phyloP scores from a whole-genome alignment of 2,113 vertebrate genomes.

The Misgurnus anguillicaudatus region DNA sequence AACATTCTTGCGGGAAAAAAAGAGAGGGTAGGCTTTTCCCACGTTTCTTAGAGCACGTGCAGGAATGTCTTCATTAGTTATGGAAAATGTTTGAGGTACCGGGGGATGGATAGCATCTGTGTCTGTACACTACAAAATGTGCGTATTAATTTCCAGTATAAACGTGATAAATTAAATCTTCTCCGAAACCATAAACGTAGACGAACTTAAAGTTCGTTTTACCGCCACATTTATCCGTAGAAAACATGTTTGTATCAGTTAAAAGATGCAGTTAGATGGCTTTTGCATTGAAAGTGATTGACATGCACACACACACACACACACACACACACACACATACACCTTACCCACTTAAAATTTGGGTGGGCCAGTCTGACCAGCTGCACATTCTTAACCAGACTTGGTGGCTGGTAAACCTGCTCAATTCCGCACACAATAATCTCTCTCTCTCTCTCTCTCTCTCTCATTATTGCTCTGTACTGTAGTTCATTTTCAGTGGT shows the following conservation, averaged over 20 bases:
- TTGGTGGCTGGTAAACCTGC: slow-evolving; percentile 26
- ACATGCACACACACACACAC: slow-evolving; percentile 33
- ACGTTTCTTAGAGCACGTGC: slow-evolving; percentile 30
- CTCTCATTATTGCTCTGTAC: too few species aligned
- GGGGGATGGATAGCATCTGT: slow-evolving; percentile 25
- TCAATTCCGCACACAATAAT: neutral
- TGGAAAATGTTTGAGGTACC: slow-evolving; percentile 25
- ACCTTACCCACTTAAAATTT: slow-evolving; percentile 47
- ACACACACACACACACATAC: slow-evolving; percentile 48
- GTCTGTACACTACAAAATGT: neutral
- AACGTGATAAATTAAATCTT: neutral
- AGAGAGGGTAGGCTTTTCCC: slow-evolving; percentile 9
- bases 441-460: too few species aligned
- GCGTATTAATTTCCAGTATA: neutral
- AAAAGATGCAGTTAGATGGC: neutral
- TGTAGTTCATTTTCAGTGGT: too few species aligned
- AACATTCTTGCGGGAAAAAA: slow-evolving; percentile 7
- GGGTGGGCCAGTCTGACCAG: slow-evolving; percentile 44
- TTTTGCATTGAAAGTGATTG: neutral
- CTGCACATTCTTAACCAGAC: slow-evolving; percentile 48
- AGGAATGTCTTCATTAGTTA: slow-evolving; percentile 39
- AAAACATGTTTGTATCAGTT: neutral
- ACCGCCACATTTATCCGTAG: neutral
- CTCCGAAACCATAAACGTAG: neutral
- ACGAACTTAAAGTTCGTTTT: neutral